Percentiles rank a stretch among this genome's conserved stretches.
Evolutionary conservation across 2,797 vertebrate genomes (phyloP).

Genomic region (Microtus obscurus): DNA sequence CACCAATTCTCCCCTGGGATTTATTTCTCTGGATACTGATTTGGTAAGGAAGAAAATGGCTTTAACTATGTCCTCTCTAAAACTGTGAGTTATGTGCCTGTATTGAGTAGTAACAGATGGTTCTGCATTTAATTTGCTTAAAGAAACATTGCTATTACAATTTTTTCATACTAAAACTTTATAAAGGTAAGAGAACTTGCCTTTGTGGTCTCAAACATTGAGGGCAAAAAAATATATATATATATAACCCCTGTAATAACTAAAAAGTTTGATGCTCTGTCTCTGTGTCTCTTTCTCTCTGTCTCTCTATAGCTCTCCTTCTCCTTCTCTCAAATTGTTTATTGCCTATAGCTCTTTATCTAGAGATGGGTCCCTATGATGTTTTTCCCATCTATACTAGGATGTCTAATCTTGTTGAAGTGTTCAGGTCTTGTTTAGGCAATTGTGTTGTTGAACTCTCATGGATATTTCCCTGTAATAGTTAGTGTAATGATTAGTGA

Average conservation of each 20-base stretch:
- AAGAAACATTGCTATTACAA: neutral
- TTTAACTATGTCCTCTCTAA: slow-evolving; percentile 48
- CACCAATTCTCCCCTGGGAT: slow-evolving; percentile 73
- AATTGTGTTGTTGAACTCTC: neutral
- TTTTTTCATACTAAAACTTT: slow-evolving; percentile 25
- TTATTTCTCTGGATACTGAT: slow-evolving; percentile 64
- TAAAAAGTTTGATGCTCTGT: neutral
- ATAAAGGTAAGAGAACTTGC: neutral
- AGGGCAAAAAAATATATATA: neutral
- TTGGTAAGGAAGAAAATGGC: slow-evolving; percentile 48
- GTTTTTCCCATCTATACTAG: neutral
- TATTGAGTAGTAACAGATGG: neutral
- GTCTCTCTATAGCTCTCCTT: too few species aligned
- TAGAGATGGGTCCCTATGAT: neutral
- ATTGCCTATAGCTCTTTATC: neutral
- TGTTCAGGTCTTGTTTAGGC: neutral
- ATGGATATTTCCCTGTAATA: neutral
- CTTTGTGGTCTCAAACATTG: slow-evolving; percentile 17
- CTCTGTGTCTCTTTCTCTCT: neutral
- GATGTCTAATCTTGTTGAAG: neutral
- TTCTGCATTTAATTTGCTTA: slow-evolving; percentile 57
- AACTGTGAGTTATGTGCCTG: slow-evolving; percentile 41
- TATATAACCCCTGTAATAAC: neutral
- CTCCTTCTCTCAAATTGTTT: neutral
- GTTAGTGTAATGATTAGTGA: neutral